Evolutionary conservation across 2,797 vertebrate genomes (phyloP), one percentile per base, ranked within the genome.

Genomic region (Crenichthys baileyi): DNA sequence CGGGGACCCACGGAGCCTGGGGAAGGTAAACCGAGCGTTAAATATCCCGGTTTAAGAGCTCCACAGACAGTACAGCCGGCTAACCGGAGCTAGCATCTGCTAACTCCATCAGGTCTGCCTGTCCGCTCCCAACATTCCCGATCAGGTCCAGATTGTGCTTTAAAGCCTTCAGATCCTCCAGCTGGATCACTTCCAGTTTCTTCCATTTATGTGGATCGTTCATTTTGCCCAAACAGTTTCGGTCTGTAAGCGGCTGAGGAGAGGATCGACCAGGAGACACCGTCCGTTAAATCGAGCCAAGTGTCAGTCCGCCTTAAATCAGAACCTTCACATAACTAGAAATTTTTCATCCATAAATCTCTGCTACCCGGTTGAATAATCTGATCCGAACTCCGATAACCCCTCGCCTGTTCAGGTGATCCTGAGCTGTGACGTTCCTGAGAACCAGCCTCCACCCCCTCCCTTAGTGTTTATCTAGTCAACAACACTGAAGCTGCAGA

Each of bases 51-150:
- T 63, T 75, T 65, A 29, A 65, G 58, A 9, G 46, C n/a, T 46
- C 15, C 75, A 67, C 41, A 0, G 44, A 53, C 67, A 16, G n/a
- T 11, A 24, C 41, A 58, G 65, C 41, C 44, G 55, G 84, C 88
- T 91, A 89, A 81, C 63, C 29, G 24, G 7, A 75, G 83, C 77
- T 89, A 92, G 85, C 79, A 7, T 44, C 73, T 26, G 82, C 48
- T 88, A 88, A 83, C 86, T 81, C 24, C 56, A 58, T 1, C 26
- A 60, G 58, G 12, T n/a, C 26, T 31, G 31, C 41, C 39, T 20
- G 15, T 7, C 58, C 44, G 2, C 73, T 76, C 63, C 41, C n/a
- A 44, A 58, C 58, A 72, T 85, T 70, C 63, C 4, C 29, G 7
- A 20, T 7, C 61, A 63, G 61, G 12, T 51, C 1, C 50, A 51